Conservation (phyloP, 2,888 invertebrate species). For the Yponomeuta malinellus region DNA sequence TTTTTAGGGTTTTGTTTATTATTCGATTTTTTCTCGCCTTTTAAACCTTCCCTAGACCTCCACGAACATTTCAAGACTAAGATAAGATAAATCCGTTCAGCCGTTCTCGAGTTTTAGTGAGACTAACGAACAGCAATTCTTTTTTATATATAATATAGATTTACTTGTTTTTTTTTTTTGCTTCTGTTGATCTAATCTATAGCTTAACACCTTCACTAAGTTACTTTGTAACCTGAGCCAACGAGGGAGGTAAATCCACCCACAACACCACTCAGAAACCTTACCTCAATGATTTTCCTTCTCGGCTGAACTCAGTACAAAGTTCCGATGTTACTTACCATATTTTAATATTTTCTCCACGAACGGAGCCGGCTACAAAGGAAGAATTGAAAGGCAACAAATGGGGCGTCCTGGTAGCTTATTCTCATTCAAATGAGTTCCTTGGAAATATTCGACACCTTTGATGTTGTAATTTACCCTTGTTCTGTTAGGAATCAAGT, state of each 20-base stretch:
- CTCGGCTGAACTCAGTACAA: conserved; percentile 35
- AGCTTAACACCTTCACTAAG: not conserved
- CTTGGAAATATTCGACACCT: conserved; percentile 55
- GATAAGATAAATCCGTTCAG: too few species aligned
- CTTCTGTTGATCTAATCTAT: too few species aligned
- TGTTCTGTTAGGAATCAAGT: conserved; percentile 23
- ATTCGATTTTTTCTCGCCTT: too few species aligned
- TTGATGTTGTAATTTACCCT: conserved; percentile 48
- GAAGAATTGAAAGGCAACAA: conserved; percentile 62
- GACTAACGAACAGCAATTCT: too few species aligned
- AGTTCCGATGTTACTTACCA: conserved; percentile 55
- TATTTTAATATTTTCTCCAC: conserved; percentile 62
- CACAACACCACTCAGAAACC: not conserved
- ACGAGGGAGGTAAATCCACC: not conserved
- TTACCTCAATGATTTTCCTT: conserved; percentile 11
- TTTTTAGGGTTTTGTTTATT: too few species aligned
- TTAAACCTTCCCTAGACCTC: too few species aligned
- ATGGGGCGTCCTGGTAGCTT: conserved; percentile 45
- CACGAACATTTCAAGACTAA: too few species aligned
- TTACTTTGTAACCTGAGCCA: not conserved
- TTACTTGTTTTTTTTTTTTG: too few species aligned
- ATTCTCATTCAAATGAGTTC: conserved; percentile 66
- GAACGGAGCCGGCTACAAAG: conserved; percentile 50
- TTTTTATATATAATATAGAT: too few species aligned
- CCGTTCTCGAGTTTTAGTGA: too few species aligned